Evolutionary conservation across 2,888 invertebrate genomes (phyloP).

Genomic region (Ceriagrion tenellum): DNA sequence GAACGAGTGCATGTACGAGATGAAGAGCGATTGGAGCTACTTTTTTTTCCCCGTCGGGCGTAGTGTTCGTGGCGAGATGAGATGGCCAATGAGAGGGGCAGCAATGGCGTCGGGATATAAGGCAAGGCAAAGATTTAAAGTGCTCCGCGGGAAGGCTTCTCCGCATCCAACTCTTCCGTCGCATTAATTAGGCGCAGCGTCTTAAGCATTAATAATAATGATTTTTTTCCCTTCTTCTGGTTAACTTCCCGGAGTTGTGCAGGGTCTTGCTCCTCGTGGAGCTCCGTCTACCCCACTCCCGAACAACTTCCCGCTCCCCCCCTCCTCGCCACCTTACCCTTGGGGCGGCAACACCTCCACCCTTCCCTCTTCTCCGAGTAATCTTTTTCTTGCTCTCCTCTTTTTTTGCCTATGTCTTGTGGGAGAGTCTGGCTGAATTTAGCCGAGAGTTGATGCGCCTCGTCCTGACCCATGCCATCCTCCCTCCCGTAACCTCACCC

Average conservation of each 20-base stretch:
- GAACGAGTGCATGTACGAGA: background rate
- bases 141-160: slow-evolving; percentile 30
- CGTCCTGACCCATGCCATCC: background rate
- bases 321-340: background rate
- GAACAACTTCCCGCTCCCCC: background rate
- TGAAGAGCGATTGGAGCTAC: background rate
- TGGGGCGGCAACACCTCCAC: background rate
- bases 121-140: slow-evolving; percentile 25
- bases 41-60: background rate
- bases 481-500: too few species aligned
- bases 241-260: slow-evolving; percentile 20
- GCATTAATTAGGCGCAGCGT: slow-evolving; percentile 63
- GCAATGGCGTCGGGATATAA: background rate
- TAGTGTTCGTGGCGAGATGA: background rate
- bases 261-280: background rate
- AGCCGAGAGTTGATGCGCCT: background rate
- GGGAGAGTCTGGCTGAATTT: background rate
- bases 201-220: slow-evolving; percentile 59
- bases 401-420: background rate
- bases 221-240: slow-evolving; percentile 38
- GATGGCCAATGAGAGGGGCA: background rate
- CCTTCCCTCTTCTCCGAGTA: background rate
- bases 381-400: background rate
- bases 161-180: slow-evolving; percentile 33
- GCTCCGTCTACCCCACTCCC: background rate